A percentile compares a stretch with the other conserved stretches of the same genome.
phyloP scores from a whole-genome alignment of 35 echinoderm and acorn worm species.

The Hemicentrotus pulcherrimus region DNA sequence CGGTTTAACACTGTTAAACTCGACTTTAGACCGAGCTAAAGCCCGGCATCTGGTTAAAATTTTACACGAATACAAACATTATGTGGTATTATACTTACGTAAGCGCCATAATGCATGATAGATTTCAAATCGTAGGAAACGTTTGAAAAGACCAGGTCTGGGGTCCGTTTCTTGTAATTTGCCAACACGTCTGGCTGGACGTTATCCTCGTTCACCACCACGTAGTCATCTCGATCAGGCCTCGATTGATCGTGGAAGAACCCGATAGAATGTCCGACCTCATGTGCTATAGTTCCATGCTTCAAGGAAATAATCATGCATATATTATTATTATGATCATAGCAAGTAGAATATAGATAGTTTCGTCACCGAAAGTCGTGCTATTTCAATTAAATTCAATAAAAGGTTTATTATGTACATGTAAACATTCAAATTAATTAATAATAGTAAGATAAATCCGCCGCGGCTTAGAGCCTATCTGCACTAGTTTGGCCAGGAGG shows the following conservation, averaged over 20 bases:
- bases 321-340: no score
- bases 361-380: no score
- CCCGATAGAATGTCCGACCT: slow-evolving; percentile 79
- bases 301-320: background rate
- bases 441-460: no score
- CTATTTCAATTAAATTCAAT: no score
- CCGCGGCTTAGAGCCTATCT: no score
- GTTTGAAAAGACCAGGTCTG: background rate
- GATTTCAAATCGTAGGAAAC: slow-evolving; percentile 72
- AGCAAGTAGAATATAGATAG: no score
- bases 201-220: slow-evolving; percentile 63
- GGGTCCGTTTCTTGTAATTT: slow-evolving; percentile 20
- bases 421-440: no score
- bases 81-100: slow-evolving; percentile 40
- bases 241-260: slow-evolving; percentile 83
- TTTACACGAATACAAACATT: background rate
- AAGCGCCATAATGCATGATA: slow-evolving; percentile 81
- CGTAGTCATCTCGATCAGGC: slow-evolving; percentile 75
- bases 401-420: no score
- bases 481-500: no score
- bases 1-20: no score
- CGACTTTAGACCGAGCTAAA: no score
- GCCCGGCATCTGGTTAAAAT: no score
- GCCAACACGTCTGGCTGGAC: background rate
- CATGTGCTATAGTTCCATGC: slow-evolving; percentile 72